Evolutionary conservation across 2,888 invertebrate genomes (phyloP).

Genomic region (Carabus problematicus): DNA sequence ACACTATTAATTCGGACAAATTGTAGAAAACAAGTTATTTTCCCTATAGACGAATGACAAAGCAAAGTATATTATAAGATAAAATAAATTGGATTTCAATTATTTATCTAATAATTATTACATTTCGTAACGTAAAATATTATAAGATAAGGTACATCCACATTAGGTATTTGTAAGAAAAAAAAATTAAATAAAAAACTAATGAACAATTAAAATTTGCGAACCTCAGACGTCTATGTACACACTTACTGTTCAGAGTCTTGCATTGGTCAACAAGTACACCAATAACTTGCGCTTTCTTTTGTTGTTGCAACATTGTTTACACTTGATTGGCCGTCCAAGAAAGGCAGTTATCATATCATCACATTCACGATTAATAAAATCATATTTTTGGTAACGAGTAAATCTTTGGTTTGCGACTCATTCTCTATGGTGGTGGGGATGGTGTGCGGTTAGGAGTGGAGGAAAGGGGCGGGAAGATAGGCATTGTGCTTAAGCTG

Average conservation of each 20-base stretch:
- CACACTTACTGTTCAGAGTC: slow-evolving; percentile 16
- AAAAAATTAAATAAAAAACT: too few relatives aligned
- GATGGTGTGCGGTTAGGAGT: not conserved
- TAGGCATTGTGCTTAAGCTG: slow-evolving; percentile 9
- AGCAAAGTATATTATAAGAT: too few relatives aligned
- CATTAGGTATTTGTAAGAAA: not conserved
- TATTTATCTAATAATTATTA: not conserved
- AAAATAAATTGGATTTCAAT: not conserved
- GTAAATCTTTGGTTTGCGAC: not conserved
- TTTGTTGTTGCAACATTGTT: not conserved
- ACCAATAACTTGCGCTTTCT: slow-evolving; percentile 3
- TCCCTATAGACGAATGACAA: slow-evolving; percentile 3
- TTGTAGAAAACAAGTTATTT: not conserved
- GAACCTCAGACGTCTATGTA: not conserved
- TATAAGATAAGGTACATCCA: slow-evolving; percentile 3
- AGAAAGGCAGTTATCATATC: too few relatives aligned
- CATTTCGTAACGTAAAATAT: too few relatives aligned
- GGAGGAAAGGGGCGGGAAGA: slow-evolving; percentile 1
- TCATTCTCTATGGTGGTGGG: not conserved
- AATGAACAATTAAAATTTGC: slow-evolving; percentile 11
- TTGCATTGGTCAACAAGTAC: not conserved
- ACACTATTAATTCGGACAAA: not conserved
- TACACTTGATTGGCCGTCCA: not conserved
- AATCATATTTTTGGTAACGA: slow-evolving; percentile 17
- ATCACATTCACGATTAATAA: slow-evolving; percentile 23